Conservation (phyloP, 1,140 invertebrate genomes). For the Drosophila pallidifrons region DNA sequence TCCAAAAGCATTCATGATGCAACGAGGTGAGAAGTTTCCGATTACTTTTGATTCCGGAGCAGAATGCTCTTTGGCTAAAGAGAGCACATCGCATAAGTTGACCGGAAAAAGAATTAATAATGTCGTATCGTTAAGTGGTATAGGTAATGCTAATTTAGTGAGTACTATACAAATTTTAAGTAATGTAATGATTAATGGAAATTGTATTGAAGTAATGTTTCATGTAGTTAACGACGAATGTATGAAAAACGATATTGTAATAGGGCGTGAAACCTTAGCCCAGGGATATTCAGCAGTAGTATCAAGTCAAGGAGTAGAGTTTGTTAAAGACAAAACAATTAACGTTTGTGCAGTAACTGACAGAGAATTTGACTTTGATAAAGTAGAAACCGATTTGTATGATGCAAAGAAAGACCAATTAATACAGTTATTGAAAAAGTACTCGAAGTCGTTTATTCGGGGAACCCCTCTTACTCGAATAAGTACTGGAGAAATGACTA, state of each 20-base stretch:
- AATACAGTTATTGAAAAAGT: no score
- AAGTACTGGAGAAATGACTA: constrained; percentile 14
- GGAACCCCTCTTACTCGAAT: no score
- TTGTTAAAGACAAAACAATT: no score
- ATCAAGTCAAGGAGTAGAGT: no score
- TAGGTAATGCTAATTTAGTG: constrained; percentile 7
- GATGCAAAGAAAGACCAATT: no score
- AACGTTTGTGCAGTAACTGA: no score
- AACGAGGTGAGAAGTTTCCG: constrained; percentile 20
- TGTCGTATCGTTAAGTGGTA: constrained; percentile 10
- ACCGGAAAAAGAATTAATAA: constrained; percentile 4
- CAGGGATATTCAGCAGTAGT: constrained; percentile 2
- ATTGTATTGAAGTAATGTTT: constrained; percentile 7
- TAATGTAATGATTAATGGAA: constrained; percentile 19
- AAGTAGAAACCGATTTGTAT: no score
- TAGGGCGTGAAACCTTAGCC: constrained; percentile 13
- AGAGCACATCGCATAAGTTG: neutral
- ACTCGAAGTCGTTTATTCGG: no score
- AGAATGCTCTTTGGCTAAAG: neutral
- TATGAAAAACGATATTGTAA: constrained; percentile 26
- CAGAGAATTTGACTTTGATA: no score
- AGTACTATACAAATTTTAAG: constrained; percentile 15
- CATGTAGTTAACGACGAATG: constrained; percentile 3
- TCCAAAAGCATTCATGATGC: constrained; percentile 11
- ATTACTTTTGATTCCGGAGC: constrained; percentile 16